phyloP scores from a whole-genome alignment of 1,140 invertebrate genomes.

The Rhopalosiphum maidis region DNA sequence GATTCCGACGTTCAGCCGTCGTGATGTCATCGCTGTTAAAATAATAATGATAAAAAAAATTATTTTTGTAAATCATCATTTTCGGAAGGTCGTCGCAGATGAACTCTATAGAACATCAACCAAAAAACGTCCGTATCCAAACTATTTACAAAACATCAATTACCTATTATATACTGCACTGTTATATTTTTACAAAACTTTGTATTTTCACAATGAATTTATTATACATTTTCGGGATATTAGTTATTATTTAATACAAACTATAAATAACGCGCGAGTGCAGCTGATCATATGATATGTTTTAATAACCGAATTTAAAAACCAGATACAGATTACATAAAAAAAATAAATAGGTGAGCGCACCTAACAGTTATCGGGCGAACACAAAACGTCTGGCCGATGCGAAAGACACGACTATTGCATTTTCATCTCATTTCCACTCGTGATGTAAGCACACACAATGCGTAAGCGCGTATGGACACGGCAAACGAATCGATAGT shows the following conservation, averaged over 20 bases:
- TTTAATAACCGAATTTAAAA: not conserved
- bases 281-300: not conserved
- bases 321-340: accelerated
- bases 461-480: not conserved
- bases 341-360: not conserved
- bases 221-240: not conserved
- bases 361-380: not conserved
- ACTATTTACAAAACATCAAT: not conserved
- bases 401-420: not conserved
- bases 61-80: not conserved
- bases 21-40: not conserved
- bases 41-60: not conserved
- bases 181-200: not conserved
- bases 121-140: not conserved
- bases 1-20: accelerated
- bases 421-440: not conserved
- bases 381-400: not conserved
- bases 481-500: not conserved
- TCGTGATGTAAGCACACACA: not conserved
- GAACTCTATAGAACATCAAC: not conserved
- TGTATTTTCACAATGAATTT: not conserved
- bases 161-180: not conserved
- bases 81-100: not conserved
- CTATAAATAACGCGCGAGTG: not conserved
- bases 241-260: not conserved